These are phyloP conservation scores for Sinelater perroti DNA, from an alignment of 2,888 invertebrate species.

Conservation along the genomic window DNA sequence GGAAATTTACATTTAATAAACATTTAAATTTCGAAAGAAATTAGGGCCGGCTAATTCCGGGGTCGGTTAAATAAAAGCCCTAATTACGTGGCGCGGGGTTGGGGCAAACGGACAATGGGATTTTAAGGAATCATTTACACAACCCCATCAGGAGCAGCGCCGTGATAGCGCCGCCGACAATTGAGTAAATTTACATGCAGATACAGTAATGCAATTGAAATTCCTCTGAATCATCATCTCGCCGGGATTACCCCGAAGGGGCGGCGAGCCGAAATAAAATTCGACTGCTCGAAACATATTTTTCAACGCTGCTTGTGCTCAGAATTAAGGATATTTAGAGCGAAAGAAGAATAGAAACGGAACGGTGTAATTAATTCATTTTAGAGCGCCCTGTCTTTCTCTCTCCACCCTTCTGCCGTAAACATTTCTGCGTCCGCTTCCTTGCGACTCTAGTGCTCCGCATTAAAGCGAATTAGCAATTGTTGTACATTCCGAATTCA, in stretches of 20 bases:
- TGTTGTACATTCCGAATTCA: too few relatives aligned
- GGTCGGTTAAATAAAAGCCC: constrained; percentile 16
- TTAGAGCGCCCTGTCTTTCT: constrained; percentile 22
- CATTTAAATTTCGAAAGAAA: too few relatives aligned
- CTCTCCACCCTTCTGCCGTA: constrained; percentile 24
- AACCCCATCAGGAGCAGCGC: constrained; percentile 24
- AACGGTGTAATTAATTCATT: constrained; percentile 30
- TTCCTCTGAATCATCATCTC: constrained; percentile 10
- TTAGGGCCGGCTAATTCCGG: too few relatives aligned
- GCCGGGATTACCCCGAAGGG: neutral
- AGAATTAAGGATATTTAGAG: constrained; percentile 17
- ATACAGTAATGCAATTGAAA: constrained; percentile 20
- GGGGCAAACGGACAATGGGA: constrained; percentile 20
- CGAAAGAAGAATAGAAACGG: constrained; percentile 23
- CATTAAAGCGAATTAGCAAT: constrained; percentile 24
- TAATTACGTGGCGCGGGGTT: constrained; percentile 20
- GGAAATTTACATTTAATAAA: too few relatives aligned
- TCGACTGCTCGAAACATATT: constrained; percentile 10
- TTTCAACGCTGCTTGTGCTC: constrained; percentile 11
- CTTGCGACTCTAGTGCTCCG: constrained; percentile 24
- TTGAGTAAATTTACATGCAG: constrained; percentile 32
- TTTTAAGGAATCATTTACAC: constrained; percentile 28
- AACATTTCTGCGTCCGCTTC: constrained; percentile 26
- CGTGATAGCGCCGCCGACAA: constrained; percentile 28
- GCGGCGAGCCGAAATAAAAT: constrained; percentile 10